Percentiles rank a stretch among this genome's conserved stretches.
Evolutionary conservation across 2,888 invertebrate species (phyloP).

Genomic region (Plagodis dolabraria): DNA sequence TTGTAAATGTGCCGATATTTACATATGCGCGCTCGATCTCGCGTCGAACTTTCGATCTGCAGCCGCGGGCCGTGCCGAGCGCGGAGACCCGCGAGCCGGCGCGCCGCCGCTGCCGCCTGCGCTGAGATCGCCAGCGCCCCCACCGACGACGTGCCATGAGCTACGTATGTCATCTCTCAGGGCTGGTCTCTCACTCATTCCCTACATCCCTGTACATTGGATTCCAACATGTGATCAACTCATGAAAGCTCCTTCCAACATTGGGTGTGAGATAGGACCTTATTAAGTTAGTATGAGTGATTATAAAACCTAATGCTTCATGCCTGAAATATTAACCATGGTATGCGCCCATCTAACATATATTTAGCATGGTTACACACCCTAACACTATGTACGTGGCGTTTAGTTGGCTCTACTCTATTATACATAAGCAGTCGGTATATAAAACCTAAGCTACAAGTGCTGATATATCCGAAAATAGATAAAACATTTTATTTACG

Average conservation of each 20-base stretch:
- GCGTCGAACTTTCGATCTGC: slow-evolving; percentile 84
- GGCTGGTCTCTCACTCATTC: slow-evolving; percentile 35
- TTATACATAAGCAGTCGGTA: no score
- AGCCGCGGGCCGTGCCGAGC: slow-evolving; percentile 65
- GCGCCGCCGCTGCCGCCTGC: slow-evolving; percentile 43
- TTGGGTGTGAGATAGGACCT: slow-evolving; percentile 27
- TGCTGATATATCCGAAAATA: no score
- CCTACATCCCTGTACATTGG: slow-evolving; percentile 32
- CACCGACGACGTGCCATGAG: slow-evolving; percentile 74
- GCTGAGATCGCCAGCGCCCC: slow-evolving; percentile 66
- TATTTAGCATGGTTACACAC: neutral
- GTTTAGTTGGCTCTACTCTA: no score
- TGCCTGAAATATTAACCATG: neutral
- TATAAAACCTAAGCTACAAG: no score
- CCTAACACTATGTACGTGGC: no score
- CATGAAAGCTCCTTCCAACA: slow-evolving; percentile 10
- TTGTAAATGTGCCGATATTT: slow-evolving; percentile 85
- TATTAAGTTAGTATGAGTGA: slow-evolving; percentile 1
- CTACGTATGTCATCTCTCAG: slow-evolving; percentile 70
- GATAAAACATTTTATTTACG: no score
- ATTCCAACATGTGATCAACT: slow-evolving; percentile 11
- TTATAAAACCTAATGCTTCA: neutral
- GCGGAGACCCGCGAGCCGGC: slow-evolving; percentile 59
- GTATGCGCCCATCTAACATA: neutral
- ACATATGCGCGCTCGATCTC: slow-evolving; percentile 83